Evolutionary conservation across 2,797 vertebrate genomes (phyloP).

Genomic region (Sebastes matsubarae): DNA sequence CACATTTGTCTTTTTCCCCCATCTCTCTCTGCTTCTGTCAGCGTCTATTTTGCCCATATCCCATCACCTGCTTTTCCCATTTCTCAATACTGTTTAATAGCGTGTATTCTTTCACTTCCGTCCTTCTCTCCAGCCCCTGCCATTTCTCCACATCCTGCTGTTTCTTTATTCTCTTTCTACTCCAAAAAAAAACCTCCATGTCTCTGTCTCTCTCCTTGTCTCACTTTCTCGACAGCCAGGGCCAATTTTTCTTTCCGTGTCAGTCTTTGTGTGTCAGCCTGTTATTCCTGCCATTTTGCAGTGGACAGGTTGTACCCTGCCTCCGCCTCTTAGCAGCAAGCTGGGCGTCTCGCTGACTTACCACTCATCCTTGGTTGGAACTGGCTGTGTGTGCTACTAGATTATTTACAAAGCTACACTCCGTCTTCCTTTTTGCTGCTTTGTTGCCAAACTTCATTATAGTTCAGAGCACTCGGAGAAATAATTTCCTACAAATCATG

Average conservation of each 20-base stretch:
- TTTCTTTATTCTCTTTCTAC: constrained; percentile 35
- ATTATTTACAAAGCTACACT: constrained; percentile 7
- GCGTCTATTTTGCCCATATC: neutral
- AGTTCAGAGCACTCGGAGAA: neutral
- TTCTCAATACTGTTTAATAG: constrained; percentile 17
- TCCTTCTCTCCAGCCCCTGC: constrained; percentile 5
- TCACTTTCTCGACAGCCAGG: constrained; percentile 25
- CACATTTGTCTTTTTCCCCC: constrained; percentile 13
- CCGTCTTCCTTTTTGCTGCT: neutral
- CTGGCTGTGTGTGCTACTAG: neutral
- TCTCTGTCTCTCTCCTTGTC: constrained; percentile 32
- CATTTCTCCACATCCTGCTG: constrained; percentile 25
- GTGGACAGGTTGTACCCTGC: constrained; percentile 33
- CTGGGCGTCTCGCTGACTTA: constrained; percentile 9
- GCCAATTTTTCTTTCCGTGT: constrained; percentile 9
- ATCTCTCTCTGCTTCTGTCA: constrained; percentile 23
- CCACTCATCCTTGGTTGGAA: neutral
- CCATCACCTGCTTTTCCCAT: constrained; percentile 26
- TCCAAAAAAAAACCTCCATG: neutral
- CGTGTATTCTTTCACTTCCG: constrained; percentile 27
- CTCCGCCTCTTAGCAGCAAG: constrained; percentile 12
- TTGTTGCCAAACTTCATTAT: neutral
- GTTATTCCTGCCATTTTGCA: constrained; percentile 46
- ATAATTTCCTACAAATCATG: neutral
- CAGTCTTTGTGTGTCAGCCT: constrained; percentile 36